These are phyloP conservation scores for Stegodyphus mimosarum DNA, from an alignment of 1,140 invertebrate species.

Conservation along the genomic window DNA sequence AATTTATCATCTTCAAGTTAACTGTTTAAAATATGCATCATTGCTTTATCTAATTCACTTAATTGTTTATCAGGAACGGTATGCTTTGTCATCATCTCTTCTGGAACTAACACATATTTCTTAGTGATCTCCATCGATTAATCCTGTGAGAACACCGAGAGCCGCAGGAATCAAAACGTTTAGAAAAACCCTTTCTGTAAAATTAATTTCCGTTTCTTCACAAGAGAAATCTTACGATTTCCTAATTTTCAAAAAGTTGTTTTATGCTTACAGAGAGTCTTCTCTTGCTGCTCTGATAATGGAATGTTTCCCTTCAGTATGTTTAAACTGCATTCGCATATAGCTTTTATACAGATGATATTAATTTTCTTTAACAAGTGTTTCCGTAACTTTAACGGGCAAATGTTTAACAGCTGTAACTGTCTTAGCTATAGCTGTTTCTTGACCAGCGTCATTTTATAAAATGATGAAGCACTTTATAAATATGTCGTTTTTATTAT, in stretches of 20 bases:
- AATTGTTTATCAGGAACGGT: neutral
- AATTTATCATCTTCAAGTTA: neutral
- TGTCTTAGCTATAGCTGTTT: neutral
- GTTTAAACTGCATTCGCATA: constrained; percentile 1
- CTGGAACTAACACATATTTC: neutral
- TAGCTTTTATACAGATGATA: neutral
- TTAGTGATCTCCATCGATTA: constrained; percentile 1
- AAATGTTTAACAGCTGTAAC: neutral
- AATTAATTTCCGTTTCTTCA: neutral
- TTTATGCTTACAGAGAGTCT: neutral
- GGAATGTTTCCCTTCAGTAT: neutral
- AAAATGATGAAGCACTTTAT: no score
- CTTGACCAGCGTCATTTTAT: no score
- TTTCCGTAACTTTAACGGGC: neutral
- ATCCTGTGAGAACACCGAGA: neutral
- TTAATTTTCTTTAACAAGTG: neutral
- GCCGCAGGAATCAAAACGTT: constrained; percentile 2
- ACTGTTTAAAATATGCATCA: neutral
- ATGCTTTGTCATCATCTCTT: neutral
- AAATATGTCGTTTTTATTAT: neutral
- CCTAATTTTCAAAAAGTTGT: neutral
- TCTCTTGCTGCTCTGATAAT: neutral
- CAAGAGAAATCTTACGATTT: neutral
- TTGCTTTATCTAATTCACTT: neutral
- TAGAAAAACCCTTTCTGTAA: neutral